Evolutionary conservation across 1,140 invertebrate species (phyloP), one percentile per base, ranked within the genome.

Genomic region (Schlechtendalia chinensis): DNA sequence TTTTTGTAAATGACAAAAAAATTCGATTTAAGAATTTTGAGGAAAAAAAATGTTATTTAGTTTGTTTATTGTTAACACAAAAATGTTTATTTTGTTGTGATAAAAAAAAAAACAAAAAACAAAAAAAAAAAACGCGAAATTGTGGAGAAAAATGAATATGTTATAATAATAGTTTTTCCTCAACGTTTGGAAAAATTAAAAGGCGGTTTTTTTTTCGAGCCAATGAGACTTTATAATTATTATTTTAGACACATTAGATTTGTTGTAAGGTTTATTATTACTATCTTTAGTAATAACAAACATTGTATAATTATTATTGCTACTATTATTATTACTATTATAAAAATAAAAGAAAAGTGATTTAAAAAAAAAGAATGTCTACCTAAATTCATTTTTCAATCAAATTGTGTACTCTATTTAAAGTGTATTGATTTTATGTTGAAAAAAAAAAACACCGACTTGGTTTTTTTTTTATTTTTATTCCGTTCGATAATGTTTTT

Each of bases 51-150:
- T 79, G 75, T 79, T 79, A 79, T 79, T 79, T 79, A 79, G 75
- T 79, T 79, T 79, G 75, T 79, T 79, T 79, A 79, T 79, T 79
- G 75, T 79, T 79, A 79, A 79, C 75, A 79, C 75, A 79, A 79
- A 79, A 79, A 79, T 79, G 75, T 79, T 79, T 79, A 79, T 79
- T 79, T 79, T 79, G 58, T 79, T 79, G 75, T 79, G 75, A 79
- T 79, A 79, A 63, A 79, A 77, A 77, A 77, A 58, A 58, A 58
- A 77, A 45, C 32, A 29, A 29, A 19, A 69, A 50, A 69, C 47
- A 39, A 8, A 39, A 39, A 69, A 50, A 69, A 69, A 39, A 8
- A 39, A 39, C 32, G 32, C 32, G 39, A 79, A 63, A 47, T 50
- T 79, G 75, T 39, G 56, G 58, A 79, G 39, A 77, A 79, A 77